Conservation (phyloP, 1,140 invertebrate genomes). For the Lepidurus couesii region DNA sequence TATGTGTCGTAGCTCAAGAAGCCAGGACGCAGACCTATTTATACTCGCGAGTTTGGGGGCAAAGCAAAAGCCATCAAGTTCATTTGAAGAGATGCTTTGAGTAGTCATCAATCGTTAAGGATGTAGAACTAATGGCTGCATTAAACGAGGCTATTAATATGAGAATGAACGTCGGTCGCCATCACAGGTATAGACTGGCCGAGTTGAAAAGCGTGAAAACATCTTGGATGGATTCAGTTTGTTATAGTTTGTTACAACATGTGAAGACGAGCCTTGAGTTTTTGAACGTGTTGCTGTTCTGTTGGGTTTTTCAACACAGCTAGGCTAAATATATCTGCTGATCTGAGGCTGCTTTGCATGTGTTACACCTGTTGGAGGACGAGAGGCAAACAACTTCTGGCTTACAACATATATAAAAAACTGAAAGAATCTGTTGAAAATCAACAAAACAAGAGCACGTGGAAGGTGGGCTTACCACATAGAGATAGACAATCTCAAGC, state of each 20-base stretch:
- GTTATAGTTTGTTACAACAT: neutral
- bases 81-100: neutral
- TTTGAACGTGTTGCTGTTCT: neutral
- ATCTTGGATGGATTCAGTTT: neutral
- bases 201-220: neutral
- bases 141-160: neutral
- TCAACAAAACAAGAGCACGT: neutral
- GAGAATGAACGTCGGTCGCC: neutral
- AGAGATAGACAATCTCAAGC: neutral
- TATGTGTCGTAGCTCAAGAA: conserved; percentile 12
- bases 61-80: conserved; percentile 3
- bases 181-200: neutral
- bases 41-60: neutral
- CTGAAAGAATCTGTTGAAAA: neutral
- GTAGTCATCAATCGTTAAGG: neutral
- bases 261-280: neutral
- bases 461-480: neutral
- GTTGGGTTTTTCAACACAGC: neutral
- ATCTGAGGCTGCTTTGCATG: neutral
- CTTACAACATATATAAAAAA: neutral
- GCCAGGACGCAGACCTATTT: conserved; percentile 13
- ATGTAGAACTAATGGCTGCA: neutral
- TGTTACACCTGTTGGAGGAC: neutral
- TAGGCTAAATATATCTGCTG: conserved; percentile 19
- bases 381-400: neutral